Evolutionary conservation across 2,888 invertebrate species (phyloP), one percentile per base, ranked within the genome.

Genomic region (Erpobdella octoculata): DNA sequence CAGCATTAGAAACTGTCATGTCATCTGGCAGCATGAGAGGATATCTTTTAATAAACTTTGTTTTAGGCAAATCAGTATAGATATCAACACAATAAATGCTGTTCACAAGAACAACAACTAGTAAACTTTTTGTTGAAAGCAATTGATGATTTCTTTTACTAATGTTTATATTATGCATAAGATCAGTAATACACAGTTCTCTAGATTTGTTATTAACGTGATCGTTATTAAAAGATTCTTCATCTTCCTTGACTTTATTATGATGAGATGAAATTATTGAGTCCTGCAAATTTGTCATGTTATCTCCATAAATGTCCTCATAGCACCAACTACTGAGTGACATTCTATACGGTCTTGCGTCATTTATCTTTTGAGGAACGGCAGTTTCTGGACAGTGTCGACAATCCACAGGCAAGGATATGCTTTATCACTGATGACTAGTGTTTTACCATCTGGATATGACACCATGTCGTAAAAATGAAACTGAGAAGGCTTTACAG

Each of bases 381-480:
- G 53, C 21, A 53, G 1, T n/a, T 53, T 53, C n/a, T 53, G 21
- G 8, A 6, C 8, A 6, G 28, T 15, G 18, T 53, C 35, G 28
- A 31, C 35, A 5, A 62, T 8, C 62, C 62, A 62, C 5, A 62
- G 18, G 9, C 62, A 31, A 8, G 21, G 21, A n/a, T 33, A 28
- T 28, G 62, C 62, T 31, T 62, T 62, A 35, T 62, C 62, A 12
- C 33, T 33, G 6, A 62, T 62, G 62, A 62, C 9, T n/a, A 62
- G 62, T n/a, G n/a, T 2, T 18, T 35, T 35, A 8, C 33, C 35
- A 1, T 62, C 62, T 35, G n/a, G 9, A n/a, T 28, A 53, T 6
- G 28, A n/a, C 6, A 62, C 35, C 62, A 62, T 62, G 62, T 62
- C 62, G 18, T 62, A 62, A 35, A 62, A 62, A 31, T 62, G 62